Base-by-base conservation (phyloP, 2,113 vertebrate species). In the Hyla sarda region DNA sequence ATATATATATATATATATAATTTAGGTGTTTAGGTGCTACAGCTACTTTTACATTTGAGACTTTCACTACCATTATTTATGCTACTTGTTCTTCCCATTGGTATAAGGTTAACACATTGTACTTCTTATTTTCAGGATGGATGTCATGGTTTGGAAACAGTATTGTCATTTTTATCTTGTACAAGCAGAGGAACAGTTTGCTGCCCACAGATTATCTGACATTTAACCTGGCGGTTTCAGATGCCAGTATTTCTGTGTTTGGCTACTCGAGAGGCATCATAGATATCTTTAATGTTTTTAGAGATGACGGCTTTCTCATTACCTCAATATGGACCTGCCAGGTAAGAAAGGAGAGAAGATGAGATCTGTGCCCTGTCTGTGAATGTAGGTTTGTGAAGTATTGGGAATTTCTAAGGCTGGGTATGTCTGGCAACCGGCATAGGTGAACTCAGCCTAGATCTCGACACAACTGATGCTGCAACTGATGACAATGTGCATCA, bases 101-200 rank as follows among this genome's bases (percentile, higher is more conserved):
- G 3, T 41, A 41, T 41, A n/a, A 23, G 16, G n/a, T 2, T 79
- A 62, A 62, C 30, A 62, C 2, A 10, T 17, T 0, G 21, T 47
- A 6, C 87, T 88, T 47, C 8, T 73, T 91, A 83, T 89, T 67
- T 74, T 71, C 19, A 97, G 96, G 95, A 62, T 97, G 95, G 95
- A 89, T 96, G 47, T 96, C 97, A 78, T 97, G 95, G 96, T 95
- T 97, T 91, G 94, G 96, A 88, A 97, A 97, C 92, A 96, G 95
- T 87, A 87, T 96, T 81, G 95, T 96, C 89, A 95, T 97, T 83
- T 96, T 97, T 89, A 91, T 97, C 52, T 90, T 96, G 37, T 95
- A 95, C 88, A 96, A 94, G 88, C 95, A 97, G 88, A 93, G 94
- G 82, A 90, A 91, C 4, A 87, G 91, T 28, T 93, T 98, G 48